Percentiles rank a stretch among this genome's conserved stretches.
Evolutionary conservation across 1,140 invertebrate species (phyloP).

Genomic region (Drosophila subpulchrella): DNA sequence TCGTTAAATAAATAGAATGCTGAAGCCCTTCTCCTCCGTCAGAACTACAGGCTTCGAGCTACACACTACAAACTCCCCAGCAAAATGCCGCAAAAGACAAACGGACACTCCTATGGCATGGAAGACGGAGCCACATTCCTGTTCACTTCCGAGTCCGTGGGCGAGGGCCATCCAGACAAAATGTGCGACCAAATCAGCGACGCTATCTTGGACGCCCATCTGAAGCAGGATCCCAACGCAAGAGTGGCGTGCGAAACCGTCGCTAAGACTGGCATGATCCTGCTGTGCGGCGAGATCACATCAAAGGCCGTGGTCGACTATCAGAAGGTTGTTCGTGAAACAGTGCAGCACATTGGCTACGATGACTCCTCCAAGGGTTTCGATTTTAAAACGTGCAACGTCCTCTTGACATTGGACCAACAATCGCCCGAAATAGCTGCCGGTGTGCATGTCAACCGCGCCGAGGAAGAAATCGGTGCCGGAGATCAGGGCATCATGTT

Average conservation of each 20-base stretch:
- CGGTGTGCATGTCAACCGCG: slow-evolving; percentile 97
- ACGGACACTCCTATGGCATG: slow-evolving; percentile 87
- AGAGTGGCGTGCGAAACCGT: slow-evolving; percentile 99
- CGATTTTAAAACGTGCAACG: slow-evolving; percentile 99
- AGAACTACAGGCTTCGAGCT: slow-evolving; percentile 1
- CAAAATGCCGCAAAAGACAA: slow-evolving; percentile 81
- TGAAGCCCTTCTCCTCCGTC: slow-evolving; percentile 4
- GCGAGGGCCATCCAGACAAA: slow-evolving; percentile 99
- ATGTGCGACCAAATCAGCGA: slow-evolving; percentile 99
- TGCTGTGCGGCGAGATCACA: slow-evolving; percentile 94
- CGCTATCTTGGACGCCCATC: slow-evolving; percentile 98
- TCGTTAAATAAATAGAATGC: too few species aligned
- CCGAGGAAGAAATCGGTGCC: slow-evolving; percentile 98
- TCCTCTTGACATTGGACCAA: slow-evolving; percentile 98
- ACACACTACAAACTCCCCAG: slow-evolving; percentile 12
- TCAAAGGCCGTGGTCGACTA: slow-evolving; percentile 98
- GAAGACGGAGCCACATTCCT: slow-evolving; percentile 95
- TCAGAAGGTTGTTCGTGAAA: slow-evolving; percentile 97
- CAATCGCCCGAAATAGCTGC: slow-evolving; percentile 99
- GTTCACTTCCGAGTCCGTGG: slow-evolving; percentile 99
- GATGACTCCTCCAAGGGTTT: slow-evolving; percentile 99
- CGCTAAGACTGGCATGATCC: slow-evolving; percentile 94
- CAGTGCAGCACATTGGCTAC: slow-evolving; percentile 98
- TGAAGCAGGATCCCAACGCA: slow-evolving; percentile 97
- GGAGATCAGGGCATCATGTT: slow-evolving; percentile 99